Conservation (phyloP, 2,888 invertebrate species). For the Drosophila leonis region DNA sequence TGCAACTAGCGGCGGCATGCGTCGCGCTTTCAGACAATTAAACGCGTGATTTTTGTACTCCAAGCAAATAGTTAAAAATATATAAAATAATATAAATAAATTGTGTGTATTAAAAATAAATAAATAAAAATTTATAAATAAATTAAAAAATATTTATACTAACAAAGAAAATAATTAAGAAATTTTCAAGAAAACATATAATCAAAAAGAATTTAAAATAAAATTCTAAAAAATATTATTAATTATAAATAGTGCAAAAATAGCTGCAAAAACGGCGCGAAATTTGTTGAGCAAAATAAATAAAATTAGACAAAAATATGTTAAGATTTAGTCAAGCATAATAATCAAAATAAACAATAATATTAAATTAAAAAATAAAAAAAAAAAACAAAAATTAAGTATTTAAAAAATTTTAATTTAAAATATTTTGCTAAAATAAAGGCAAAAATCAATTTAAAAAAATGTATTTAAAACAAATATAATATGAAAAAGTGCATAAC, state of each 20-base stretch:
- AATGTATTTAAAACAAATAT: neutral
- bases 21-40: conserved; percentile 35
- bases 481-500: neutral
- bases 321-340: neutral
- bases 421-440: neutral
- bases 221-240: neutral
- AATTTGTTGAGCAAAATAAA: neutral
- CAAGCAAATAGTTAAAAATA: neutral
- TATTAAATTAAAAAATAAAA: neutral
- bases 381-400: neutral
- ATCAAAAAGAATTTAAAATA: neutral
- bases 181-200: neutral
- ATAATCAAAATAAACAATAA: neutral
- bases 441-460: neutral
- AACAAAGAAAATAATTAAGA: too few relatives aligned
- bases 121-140: conserved; percentile 1
- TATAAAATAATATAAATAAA: neutral
- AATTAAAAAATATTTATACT: neutral
- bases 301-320: neutral
- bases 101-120: neutral
- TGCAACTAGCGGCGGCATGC: conserved; percentile 57
- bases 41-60: conserved; percentile 17
- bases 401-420: neutral
- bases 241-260: neutral
- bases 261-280: neutral